A percentile compares a stretch with the other conserved stretches of the same genome.
Conservation (phyloP, 2,888 invertebrate species). For the Epistrophella euchroma region DNA sequence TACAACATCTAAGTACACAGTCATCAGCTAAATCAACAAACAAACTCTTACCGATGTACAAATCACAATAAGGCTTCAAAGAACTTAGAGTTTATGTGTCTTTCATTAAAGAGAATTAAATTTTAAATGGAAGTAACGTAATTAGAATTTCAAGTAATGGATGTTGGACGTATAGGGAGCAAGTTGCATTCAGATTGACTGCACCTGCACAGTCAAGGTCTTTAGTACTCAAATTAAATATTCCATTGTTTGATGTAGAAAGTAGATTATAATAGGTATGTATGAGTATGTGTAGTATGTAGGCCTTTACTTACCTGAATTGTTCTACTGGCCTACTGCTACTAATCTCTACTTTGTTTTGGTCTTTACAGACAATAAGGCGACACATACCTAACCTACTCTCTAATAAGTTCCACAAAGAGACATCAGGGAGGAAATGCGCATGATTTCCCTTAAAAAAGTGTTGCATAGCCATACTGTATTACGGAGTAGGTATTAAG, state of each 20-base stretch:
- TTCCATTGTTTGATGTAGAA: conserved; percentile 31
- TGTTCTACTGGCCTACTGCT: conserved; percentile 35
- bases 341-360: conserved; percentile 18
- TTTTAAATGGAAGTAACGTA: conserved; percentile 34
- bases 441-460: conserved; percentile 24
- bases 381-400: neutral
- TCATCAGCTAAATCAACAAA: conserved; percentile 29
- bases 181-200: neutral
- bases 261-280: neutral
- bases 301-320: neutral
- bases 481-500: neutral
- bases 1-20: conserved; percentile 4
- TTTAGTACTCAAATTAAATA: conserved; percentile 41
- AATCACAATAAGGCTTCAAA: conserved; percentile 14
- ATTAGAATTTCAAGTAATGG: conserved; percentile 19
- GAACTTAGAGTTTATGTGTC: conserved; percentile 3
- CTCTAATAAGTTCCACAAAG: conserved; percentile 26
- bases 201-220: conserved; percentile 50
- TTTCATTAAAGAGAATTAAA: conserved; percentile 44
- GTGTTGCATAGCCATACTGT: neutral
- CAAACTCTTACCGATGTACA: conserved; percentile 17
- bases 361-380: neutral
- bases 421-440: neutral
- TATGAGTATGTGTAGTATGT: neutral
- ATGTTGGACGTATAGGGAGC: neutral